These are phyloP conservation scores for Anarrhichthys ocellatus DNA, from an alignment of 2,113 vertebrate genomes.

Conservation along the genomic window DNA sequence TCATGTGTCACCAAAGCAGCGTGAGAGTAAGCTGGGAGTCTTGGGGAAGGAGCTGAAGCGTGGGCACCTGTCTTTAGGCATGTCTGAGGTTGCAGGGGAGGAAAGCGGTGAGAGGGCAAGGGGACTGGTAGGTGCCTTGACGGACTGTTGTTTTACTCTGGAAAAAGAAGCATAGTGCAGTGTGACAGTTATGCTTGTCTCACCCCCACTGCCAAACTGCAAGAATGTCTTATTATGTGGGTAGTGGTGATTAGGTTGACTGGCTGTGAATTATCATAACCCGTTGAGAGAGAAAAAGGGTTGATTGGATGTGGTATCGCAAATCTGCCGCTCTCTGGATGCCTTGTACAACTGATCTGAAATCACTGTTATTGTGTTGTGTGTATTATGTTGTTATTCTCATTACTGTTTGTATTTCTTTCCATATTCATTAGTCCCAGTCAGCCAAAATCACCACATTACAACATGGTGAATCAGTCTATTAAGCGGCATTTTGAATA, in stretches of 20 bases:
- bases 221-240: background rate
- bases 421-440: too few species aligned
- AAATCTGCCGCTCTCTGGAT: constrained; percentile 1
- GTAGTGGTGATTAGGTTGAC: background rate
- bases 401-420: background rate
- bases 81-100: constrained; percentile 17
- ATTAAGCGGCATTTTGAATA: background rate
- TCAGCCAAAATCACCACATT: constrained; percentile 1
- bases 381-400: background rate
- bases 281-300: background rate
- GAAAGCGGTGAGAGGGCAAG: constrained; percentile 1
- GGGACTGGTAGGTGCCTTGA: background rate
- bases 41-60: constrained; percentile 5
- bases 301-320: constrained; percentile 3
- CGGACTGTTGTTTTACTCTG: constrained; percentile 4
- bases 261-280: background rate
- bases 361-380: background rate
- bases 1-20: constrained; percentile 7
- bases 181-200: background rate
- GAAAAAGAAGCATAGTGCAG: background rate
- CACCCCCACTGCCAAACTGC: background rate
- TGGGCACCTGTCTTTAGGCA: constrained; percentile 23
- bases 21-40: background rate
- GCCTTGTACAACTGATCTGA: background rate
- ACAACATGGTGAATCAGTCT: constrained; percentile 15